phyloP scores from a whole-genome alignment of 2,113 vertebrate species.

The Sphyrna mokarran region DNA sequence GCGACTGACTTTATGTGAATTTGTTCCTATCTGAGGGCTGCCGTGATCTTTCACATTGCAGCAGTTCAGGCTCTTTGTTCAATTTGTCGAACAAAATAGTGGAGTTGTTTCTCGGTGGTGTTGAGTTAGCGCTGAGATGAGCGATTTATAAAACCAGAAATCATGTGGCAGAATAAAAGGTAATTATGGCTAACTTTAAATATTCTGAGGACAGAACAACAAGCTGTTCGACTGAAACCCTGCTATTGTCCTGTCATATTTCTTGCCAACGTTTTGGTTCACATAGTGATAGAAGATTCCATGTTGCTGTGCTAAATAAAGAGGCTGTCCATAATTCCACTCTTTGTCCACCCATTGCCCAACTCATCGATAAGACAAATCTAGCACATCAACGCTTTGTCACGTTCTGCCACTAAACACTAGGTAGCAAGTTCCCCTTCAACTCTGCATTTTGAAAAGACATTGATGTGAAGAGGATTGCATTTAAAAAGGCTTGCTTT shows the following conservation, averaged over 20 bases:
- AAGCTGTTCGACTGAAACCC: background rate
- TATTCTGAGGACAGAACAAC: background rate
- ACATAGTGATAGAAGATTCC: background rate
- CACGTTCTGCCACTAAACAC: background rate
- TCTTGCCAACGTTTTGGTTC: background rate
- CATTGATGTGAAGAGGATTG: background rate
- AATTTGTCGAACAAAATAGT: background rate
- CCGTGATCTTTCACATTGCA: background rate
- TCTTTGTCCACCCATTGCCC: background rate
- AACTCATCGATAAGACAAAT: background rate
- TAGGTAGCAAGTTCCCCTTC: background rate
- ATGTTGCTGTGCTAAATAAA: background rate
- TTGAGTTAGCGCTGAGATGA: background rate
- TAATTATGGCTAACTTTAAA: background rate
- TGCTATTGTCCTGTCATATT: background rate
- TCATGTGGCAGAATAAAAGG: background rate
- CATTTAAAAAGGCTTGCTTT: background rate
- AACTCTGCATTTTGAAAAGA: background rate
- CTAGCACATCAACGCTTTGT: background rate
- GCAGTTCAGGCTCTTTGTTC: background rate
- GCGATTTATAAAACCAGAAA: background rate
- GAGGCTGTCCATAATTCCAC: background rate
- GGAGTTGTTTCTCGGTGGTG: background rate
- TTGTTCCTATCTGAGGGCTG: background rate
- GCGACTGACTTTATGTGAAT: background rate